Evolutionary conservation across 2,113 vertebrate species (phyloP).

Genomic region (Vulpes lagopus): DNA sequence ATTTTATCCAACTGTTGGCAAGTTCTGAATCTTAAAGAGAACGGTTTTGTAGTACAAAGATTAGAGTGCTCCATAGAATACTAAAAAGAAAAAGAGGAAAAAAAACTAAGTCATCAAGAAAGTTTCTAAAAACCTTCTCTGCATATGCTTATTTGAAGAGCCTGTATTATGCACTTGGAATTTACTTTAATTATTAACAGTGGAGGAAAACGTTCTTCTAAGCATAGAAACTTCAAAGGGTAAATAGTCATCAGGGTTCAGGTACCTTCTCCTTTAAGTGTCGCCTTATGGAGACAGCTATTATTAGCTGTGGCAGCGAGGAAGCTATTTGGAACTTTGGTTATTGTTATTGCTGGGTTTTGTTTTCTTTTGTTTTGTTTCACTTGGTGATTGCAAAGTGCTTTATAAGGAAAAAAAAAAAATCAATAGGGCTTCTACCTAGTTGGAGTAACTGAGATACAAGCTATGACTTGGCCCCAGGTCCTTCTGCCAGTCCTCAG

Average conservation of each 20-base stretch:
- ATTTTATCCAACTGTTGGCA: constrained; percentile 86
- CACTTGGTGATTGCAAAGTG: not conserved
- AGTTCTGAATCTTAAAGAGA: constrained; percentile 85
- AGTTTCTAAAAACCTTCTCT: constrained; percentile 59
- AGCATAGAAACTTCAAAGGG: constrained; percentile 73
- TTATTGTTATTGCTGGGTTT: not conserved
- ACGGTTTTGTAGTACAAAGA: constrained; percentile 82
- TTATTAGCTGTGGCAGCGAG: not conserved
- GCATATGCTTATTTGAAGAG: constrained; percentile 63
- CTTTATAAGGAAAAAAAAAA: not conserved
- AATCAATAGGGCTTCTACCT: constrained; percentile 36
- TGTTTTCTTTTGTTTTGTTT: constrained; percentile 32
- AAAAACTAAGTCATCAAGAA: constrained; percentile 65
- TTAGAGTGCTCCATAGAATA: constrained; percentile 71
- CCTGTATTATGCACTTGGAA: not conserved
- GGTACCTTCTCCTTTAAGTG: constrained; percentile 42
- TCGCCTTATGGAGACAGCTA: not conserved
- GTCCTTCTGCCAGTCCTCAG: not conserved
- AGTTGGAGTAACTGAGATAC: not conserved
- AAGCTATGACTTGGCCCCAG: not conserved
- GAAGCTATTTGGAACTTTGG: not conserved
- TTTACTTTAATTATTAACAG: constrained; percentile 75
- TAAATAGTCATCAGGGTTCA: constrained; percentile 64
- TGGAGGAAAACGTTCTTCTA: constrained; percentile 72
- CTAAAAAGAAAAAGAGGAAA: constrained; percentile 65